A percentile compares a stretch with the other conserved stretches of the same genome.
Conservation (phyloP, 1,140 invertebrate genomes). For the Drosophila lowei region DNA sequence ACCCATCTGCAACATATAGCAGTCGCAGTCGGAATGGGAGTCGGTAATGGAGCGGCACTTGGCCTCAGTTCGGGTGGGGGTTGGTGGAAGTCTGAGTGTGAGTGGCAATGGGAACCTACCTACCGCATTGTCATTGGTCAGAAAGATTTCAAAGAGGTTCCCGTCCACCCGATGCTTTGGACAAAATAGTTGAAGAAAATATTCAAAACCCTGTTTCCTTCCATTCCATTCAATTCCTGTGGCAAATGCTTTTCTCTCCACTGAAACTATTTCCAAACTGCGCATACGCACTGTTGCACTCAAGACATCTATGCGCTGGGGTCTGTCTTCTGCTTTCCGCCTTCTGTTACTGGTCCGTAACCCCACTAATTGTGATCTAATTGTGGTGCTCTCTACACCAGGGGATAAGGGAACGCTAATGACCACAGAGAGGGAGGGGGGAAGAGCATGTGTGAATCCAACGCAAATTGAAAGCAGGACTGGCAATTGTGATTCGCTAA, state of each 20-base stretch:
- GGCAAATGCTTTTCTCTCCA: conserved; percentile 6
- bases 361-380: too few relatives aligned
- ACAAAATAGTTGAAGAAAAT: conserved; percentile 35
- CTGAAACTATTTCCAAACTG: conserved; percentile 34
- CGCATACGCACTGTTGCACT: conserved; percentile 45
- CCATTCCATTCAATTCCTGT: conserved; percentile 6
- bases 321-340: too few relatives aligned
- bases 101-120: too few relatives aligned
- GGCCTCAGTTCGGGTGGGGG: neutral
- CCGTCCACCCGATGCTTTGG: neutral
- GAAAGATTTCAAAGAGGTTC: conserved; percentile 10
- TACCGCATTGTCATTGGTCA: neutral
- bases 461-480: neutral
- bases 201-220: neutral
- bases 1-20: neutral
- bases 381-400: too few relatives aligned
- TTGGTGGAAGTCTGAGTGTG: neutral
- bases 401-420: too few relatives aligned
- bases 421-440: neutral
- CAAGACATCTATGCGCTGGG: neutral
- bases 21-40: conserved; percentile 10
- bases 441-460: neutral
- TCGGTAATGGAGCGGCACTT: neutral
- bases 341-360: too few relatives aligned
- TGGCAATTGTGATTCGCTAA: conserved; percentile 10